Evolutionary conservation across 2,888 invertebrate species (phyloP).

Genomic region (Cinara cedri): DNA sequence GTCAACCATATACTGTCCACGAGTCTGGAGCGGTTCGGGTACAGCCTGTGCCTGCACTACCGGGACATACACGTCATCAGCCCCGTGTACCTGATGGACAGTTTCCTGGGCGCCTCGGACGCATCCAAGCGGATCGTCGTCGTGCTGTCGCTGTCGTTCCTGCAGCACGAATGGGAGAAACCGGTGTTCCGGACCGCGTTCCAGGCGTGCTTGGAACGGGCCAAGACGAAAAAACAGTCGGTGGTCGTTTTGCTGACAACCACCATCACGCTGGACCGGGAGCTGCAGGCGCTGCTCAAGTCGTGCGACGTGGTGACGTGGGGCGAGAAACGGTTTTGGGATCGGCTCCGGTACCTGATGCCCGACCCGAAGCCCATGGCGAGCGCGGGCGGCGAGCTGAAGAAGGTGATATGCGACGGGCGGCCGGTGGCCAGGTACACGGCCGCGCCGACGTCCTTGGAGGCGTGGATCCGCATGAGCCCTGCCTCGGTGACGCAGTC

Average conservation of each 20-base stretch:
- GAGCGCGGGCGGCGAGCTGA: slow-evolving; percentile 64
- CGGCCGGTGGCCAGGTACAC: slow-evolving; percentile 71
- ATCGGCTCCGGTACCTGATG: slow-evolving; percentile 76
- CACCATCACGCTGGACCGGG: slow-evolving; percentile 70
- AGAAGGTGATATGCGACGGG: slow-evolving; percentile 66
- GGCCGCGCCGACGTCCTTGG: slow-evolving; percentile 72
- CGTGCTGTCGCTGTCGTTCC: slow-evolving; percentile 79
- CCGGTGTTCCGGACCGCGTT: slow-evolving; percentile 82
- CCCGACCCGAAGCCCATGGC: slow-evolving; percentile 69
- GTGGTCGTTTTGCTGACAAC: slow-evolving; percentile 65
- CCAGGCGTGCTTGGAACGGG: slow-evolving; percentile 73
- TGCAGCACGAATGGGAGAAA: slow-evolving; percentile 80
- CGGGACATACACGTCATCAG: slow-evolving; percentile 63
- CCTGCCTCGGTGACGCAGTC: slow-evolving; percentile 61
- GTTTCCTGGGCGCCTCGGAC: slow-evolving; percentile 70
- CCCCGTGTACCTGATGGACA: slow-evolving; percentile 65
- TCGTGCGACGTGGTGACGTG: slow-evolving; percentile 68
- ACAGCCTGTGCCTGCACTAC: slow-evolving; percentile 68
- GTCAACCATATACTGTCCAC: slow-evolving; percentile 87
- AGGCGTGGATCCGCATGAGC: slow-evolving; percentile 70
- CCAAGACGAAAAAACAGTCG: slow-evolving; percentile 69
- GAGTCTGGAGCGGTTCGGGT: slow-evolving; percentile 75
- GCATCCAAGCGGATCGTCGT: slow-evolving; percentile 78
- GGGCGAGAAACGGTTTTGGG: slow-evolving; percentile 85
- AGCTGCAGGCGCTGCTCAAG: slow-evolving; percentile 74